A percentile compares a stretch with the other conserved stretches of the same genome.
Conservation (phyloP, 2,888 invertebrate genomes). For the Ashinkailepas kermadecensis region DNA sequence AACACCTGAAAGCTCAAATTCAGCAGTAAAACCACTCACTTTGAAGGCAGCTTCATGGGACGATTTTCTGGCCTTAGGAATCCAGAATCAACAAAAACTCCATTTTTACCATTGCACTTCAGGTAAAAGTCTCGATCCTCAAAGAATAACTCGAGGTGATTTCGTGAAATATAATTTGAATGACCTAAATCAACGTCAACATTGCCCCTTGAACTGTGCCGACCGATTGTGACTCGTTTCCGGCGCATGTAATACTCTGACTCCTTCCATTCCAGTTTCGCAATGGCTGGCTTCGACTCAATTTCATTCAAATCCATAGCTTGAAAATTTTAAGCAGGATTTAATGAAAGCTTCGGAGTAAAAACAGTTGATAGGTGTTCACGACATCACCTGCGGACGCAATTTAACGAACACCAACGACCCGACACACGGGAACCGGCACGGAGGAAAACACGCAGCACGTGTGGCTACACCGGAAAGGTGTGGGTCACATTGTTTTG, state of each 20-base stretch:
- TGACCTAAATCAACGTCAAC: neutral
- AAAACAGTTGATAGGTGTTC: too few species aligned
- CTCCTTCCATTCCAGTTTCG: neutral
- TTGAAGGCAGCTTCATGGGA: neutral
- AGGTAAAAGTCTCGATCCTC: neutral
- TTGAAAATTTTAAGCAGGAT: too few species aligned
- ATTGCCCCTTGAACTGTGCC: neutral
- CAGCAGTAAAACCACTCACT: neutral
- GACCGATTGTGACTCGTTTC: neutral
- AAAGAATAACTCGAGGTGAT: neutral
- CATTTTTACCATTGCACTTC: neutral
- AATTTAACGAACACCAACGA: too few species aligned
- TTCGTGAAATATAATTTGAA: neutral
- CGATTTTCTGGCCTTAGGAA: neutral
- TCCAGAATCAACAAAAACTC: neutral
- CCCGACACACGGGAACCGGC: too few species aligned
- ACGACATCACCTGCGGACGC: too few species aligned
- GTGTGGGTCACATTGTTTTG: too few species aligned
- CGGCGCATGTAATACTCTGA: neutral
- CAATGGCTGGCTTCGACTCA: neutral
- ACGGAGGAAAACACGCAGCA: too few species aligned
- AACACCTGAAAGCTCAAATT: neutral
- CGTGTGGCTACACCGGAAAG: too few species aligned
- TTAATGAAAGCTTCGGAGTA: too few species aligned
- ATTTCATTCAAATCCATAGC: too few species aligned